Evolutionary conservation across 2,797 vertebrate genomes (phyloP).

Genomic region (Linurgus olivaceus): DNA sequence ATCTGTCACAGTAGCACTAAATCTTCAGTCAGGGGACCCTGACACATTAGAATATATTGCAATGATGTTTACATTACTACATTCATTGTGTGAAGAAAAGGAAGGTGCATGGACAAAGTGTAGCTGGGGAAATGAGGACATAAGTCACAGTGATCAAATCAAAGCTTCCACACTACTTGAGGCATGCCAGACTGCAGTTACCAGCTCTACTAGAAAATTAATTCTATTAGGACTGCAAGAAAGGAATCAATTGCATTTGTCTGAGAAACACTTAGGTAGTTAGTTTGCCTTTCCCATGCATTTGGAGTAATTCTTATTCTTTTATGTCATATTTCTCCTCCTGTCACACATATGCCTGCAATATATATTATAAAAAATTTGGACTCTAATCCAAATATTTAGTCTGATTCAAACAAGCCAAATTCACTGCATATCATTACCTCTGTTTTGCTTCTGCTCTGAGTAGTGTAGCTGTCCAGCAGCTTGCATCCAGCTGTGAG

Average conservation of each 20-base stretch:
- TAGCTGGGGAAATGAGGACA: not conserved
- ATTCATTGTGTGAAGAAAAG: not conserved
- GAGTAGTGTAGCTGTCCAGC: conserved; percentile 18
- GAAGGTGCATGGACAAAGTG: not conserved
- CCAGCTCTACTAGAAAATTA: not conserved
- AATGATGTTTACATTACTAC: not conserved
- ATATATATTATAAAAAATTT: conserved; percentile 19
- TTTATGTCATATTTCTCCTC: not conserved
- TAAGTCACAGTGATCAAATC: not conserved
- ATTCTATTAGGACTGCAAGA: not conserved
- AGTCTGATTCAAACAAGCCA: conserved; percentile 43
- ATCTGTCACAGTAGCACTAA: not conserved
- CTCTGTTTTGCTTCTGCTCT: not conserved
- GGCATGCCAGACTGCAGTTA: not conserved
- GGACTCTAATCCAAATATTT: conserved; percentile 65
- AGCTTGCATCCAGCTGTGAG: conserved; percentile 36
- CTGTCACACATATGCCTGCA: not conserved
- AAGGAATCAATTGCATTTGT: not conserved
- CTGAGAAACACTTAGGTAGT: not conserved
- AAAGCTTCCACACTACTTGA: not conserved
- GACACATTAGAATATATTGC: not conserved
- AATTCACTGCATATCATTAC: conserved; percentile 19
- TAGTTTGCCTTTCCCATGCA: not conserved
- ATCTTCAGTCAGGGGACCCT: not conserved
- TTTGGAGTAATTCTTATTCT: not conserved